Base-by-base conservation (phyloP, 2,113 vertebrate species). In the Lepidothrix coronata region DNA sequence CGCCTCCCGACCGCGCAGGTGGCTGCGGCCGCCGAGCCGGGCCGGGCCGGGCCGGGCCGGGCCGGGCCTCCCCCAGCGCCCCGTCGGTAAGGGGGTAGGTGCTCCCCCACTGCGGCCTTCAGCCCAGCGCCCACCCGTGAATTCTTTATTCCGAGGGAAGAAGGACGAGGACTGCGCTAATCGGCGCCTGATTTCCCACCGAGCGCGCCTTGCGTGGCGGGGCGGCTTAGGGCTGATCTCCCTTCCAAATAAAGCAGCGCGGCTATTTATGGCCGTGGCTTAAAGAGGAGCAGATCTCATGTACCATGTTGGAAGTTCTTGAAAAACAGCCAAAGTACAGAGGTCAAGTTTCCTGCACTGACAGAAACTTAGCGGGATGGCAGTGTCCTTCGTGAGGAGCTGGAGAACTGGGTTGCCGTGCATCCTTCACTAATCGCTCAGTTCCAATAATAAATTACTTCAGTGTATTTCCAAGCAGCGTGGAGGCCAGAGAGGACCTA, bases 301-400 rank as follows among this genome's bases (percentile, higher is more conserved):
- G 97, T 96, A 93, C 92, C 85, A 5, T 51, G 96, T 91, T 97
- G 95, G 97, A 98, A 97, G 97, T 96, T 97, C 97, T 92, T 98
- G 98, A 98, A 95, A 97, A 97, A 67, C 93, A 93, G 97, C 98
- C 98, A 97, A 91, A 96, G 96, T 94, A 91, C 97, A 96, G 97
- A 98, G 98, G 98, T 98, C 98, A 97, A 90, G 97, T 98, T 98
- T 98, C 98, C 97, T 96, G 97, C 94, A 82, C 96, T 88, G 93
- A 91, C 89, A 95, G 97, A 96, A 97, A 97, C 96, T 94, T 96
- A 79, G 55, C 70, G 39, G 79, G 96, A 91, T 65, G 22, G 89
- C 93, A 90, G 71, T 57, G 91, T 95, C 92, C 88, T 96, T 93
- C 79, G 44, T 46, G 68, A 96, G 97, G 96, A 96, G 95, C 96